Percentiles rank a stretch among this genome's conserved stretches.
Evolutionary conservation across 2,113 vertebrate genomes (phyloP).

Genomic region (Amphiprion percula): DNA sequence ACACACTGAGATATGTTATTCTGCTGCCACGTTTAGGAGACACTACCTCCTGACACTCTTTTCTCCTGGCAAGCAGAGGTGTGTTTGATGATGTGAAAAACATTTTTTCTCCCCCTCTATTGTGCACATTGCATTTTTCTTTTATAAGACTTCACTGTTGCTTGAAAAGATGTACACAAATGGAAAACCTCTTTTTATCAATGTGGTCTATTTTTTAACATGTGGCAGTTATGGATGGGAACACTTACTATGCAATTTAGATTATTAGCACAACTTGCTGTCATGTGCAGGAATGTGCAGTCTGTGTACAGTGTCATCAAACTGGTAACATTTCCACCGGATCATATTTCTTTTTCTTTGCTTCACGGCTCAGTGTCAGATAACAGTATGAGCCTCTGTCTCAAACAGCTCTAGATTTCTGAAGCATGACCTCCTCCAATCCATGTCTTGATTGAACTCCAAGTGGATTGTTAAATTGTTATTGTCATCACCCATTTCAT

Average conservation of each 20-base stretch:
- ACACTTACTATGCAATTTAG: background rate
- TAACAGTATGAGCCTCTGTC: constrained; percentile 27
- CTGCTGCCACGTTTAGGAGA: constrained; percentile 57
- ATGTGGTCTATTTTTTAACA: background rate
- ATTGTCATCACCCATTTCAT: constrained; percentile 61
- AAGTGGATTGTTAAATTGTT: constrained; percentile 68
- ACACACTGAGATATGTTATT: constrained; percentile 60
- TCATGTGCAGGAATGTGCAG: constrained; percentile 25
- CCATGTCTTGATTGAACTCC: constrained; percentile 58
- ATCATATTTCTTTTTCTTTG: constrained; percentile 40
- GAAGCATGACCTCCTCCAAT: constrained; percentile 55
- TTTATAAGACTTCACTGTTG: constrained; percentile 11
- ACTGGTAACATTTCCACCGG: constrained; percentile 35
- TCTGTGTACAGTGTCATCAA: constrained; percentile 24
- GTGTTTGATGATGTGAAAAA: constrained; percentile 54
- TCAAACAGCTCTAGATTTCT: constrained; percentile 50
- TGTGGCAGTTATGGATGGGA: constrained; percentile 19
- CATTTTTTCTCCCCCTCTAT: background rate
- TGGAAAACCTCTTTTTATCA: constrained; percentile 11
- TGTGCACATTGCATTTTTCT: constrained; percentile 5
- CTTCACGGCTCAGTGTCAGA: constrained; percentile 40
- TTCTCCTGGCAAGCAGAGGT: constrained; percentile 27
- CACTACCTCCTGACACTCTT: constrained; percentile 47
- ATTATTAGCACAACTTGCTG: constrained; percentile 23
- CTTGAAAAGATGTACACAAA: constrained; percentile 22